Evolutionary conservation across 2,113 vertebrate genomes (phyloP).

Genomic region (Hyaena hyaena): DNA sequence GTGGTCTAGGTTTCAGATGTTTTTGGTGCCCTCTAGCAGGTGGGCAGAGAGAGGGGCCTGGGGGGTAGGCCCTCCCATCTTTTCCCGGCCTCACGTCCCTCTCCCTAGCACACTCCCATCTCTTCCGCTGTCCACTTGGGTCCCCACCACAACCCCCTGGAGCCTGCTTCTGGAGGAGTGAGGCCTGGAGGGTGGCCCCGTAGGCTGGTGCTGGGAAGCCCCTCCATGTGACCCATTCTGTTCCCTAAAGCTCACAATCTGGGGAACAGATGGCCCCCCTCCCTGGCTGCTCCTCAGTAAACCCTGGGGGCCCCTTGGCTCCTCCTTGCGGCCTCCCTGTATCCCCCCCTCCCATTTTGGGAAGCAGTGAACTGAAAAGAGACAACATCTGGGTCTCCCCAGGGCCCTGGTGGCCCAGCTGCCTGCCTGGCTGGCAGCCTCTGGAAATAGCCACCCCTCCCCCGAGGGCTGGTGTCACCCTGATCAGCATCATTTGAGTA

Average conservation of each 20-base stretch:
- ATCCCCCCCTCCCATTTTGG: background rate
- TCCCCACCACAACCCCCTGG: background rate
- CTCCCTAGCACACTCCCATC: background rate
- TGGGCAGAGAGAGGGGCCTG: background rate
- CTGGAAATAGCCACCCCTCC: background rate
- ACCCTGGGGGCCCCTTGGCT: background rate
- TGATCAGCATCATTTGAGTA: background rate
- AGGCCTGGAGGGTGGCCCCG: background rate
- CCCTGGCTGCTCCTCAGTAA: background rate
- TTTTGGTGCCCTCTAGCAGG: background rate
- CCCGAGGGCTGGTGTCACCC: background rate
- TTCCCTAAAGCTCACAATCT: background rate
- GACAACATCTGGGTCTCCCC: constrained; percentile 74
- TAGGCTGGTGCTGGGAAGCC: background rate
- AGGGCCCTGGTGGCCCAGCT: constrained; percentile 47
- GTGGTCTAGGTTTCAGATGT: too few relatives aligned
- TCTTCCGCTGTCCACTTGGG: background rate
- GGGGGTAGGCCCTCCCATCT: background rate
- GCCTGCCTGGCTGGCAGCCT: background rate
- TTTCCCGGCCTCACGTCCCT: background rate
- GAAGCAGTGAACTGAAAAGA: constrained; percentile 64
- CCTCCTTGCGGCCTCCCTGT: constrained; percentile 6
- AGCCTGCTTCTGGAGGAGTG: background rate
- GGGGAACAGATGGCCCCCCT: constrained; percentile 58
- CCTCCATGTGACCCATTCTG: background rate